A percentile compares a stretch with the other conserved stretches of the same genome.
Evolutionary conservation across 2,797 vertebrate genomes (phyloP).

Genomic region (Huso huso): DNA sequence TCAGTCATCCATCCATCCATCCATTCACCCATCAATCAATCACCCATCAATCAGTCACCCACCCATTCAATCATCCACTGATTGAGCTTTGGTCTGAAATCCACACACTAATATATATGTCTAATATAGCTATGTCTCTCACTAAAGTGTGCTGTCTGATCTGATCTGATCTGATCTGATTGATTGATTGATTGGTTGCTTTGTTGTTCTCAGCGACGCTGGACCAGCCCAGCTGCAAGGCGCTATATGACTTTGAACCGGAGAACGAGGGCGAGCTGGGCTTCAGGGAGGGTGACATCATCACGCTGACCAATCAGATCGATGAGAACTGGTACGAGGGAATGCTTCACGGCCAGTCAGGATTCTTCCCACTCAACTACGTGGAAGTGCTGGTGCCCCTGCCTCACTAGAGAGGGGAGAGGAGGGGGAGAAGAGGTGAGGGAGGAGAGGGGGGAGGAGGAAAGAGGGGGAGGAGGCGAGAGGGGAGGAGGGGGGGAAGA

Average conservation of each 20-base stretch:
- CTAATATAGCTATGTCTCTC: too few species aligned
- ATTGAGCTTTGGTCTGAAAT: too few species aligned
- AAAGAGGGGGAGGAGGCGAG: too few species aligned
- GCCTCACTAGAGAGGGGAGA: slow-evolving; percentile 68
- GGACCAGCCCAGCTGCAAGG: slow-evolving; percentile 93
- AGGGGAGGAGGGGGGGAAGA: too few species aligned
- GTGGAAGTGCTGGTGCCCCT: slow-evolving; percentile 89
- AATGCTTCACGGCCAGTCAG: slow-evolving; percentile 85
- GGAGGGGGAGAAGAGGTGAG: slow-evolving; percentile 10
- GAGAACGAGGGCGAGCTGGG: slow-evolving; percentile 95
- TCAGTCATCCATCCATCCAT: too few species aligned
- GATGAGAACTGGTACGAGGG: slow-evolving; percentile 99
- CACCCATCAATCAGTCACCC: too few species aligned
- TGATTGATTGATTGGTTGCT: too few species aligned
- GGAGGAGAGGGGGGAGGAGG: not conserved
- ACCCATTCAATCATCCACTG: too few species aligned
- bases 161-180: too few species aligned
- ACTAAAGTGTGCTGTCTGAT: too few species aligned
- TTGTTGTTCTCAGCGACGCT: slow-evolving; percentile 24
- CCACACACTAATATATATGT: too few species aligned
- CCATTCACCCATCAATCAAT: too few species aligned
- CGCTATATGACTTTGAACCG: slow-evolving; percentile 91
- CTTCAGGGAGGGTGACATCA: slow-evolving; percentile 91
- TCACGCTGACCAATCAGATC: slow-evolving; percentile 96
- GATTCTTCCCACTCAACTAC: slow-evolving; percentile 97